Evolutionary conservation across 1,140 invertebrate species (phyloP).

Genomic region (Megalopta genalis): DNA sequence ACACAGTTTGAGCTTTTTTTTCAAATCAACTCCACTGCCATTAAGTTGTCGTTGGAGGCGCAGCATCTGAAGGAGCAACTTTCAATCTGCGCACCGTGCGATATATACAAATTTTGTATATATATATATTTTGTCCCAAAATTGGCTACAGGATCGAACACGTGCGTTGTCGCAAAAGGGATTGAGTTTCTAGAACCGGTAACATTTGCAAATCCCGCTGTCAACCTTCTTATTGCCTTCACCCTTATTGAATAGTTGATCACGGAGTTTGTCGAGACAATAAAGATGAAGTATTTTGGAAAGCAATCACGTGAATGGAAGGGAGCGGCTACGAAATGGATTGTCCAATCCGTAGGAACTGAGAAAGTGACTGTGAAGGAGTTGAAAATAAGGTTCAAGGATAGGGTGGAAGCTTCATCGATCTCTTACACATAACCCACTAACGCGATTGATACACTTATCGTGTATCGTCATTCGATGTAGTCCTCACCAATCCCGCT

Average conservation of each 20-base stretch:
- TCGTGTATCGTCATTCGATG: constrained; percentile 44
- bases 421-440: constrained; percentile 78
- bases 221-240: constrained; percentile 6
- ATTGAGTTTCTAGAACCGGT: not conserved
- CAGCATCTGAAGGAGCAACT: too few relatives aligned
- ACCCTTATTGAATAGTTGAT: not conserved
- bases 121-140: too few relatives aligned
- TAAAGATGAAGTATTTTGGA: constrained; percentile 54
- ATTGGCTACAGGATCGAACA: not conserved
- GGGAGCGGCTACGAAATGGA: too few relatives aligned
- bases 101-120: too few relatives aligned
- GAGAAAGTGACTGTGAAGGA: constrained; percentile 29
- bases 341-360: constrained; percentile 55
- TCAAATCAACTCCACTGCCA: too few relatives aligned
- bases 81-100: too few relatives aligned
- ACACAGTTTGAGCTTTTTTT: too few relatives aligned
- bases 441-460: constrained; percentile 69
- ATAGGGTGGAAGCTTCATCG: constrained; percentile 75
- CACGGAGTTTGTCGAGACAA: constrained; percentile 11
- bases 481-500: constrained; percentile 29
- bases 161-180: not conserved
- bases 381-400: not conserved
- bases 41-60: too few relatives aligned
- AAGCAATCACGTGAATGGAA: constrained; percentile 61
- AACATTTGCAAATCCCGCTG: not conserved